These are phyloP conservation scores for Galemys pyrenaicus DNA, from an alignment of 2,113 vertebrate species.

Conservation along the genomic window DNA sequence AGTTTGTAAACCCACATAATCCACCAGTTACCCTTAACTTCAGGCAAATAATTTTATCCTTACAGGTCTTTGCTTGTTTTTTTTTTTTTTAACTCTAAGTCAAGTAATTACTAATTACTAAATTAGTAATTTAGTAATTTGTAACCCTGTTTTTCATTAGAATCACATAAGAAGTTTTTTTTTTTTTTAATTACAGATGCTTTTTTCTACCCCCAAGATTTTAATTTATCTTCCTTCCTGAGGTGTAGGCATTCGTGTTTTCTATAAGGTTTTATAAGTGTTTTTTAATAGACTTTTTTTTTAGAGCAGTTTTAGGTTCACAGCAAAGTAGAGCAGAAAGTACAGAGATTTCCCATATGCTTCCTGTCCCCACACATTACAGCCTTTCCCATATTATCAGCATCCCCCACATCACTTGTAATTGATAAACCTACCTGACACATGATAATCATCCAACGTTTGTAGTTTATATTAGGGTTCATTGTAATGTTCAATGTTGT, in stretches of 20 bases:
- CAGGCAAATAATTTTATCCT: background rate
- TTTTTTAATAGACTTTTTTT: background rate
- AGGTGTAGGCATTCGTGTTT: background rate
- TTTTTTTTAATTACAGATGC: background rate
- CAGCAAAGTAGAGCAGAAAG: slow-evolving; percentile 7
- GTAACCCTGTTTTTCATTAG: background rate
- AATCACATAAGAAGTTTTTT: background rate
- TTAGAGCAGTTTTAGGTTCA: slow-evolving; percentile 39
- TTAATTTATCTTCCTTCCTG: slow-evolving; percentile 37
- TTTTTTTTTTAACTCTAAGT: background rate
- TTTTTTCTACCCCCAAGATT: background rate
- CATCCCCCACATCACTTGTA: background rate
- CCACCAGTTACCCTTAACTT: background rate
- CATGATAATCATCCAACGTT: too few species aligned
- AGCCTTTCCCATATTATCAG: background rate
- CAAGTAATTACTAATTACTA: background rate
- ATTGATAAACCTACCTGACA: background rate
- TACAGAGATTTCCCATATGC: background rate
- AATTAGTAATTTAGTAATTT: background rate
- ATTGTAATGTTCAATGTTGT: background rate
- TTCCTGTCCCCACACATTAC: background rate
- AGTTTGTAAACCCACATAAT: background rate
- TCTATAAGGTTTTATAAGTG: background rate
- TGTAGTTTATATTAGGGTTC: background rate
- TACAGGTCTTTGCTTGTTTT: background rate